Base-by-base conservation (phyloP, 2,113 vertebrate genomes). In the Protomyctophum bolini region DNA sequence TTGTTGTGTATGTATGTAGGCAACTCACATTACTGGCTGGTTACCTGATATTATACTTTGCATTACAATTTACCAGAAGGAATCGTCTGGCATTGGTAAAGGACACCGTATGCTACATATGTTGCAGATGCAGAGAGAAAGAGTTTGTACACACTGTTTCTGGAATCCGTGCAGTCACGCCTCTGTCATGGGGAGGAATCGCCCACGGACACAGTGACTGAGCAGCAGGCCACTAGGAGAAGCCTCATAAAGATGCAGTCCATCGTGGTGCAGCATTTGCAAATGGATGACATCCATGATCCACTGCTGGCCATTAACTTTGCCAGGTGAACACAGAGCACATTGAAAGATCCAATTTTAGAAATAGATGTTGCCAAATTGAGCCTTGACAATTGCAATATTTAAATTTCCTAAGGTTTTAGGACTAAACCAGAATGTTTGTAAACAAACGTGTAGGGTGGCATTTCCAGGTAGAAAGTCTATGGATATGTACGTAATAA, bases 221-320 rank as follows among this genome's bases (percentile, higher is more conserved):
- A 98, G 29, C 95, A 95, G 65, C 95, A 94, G 82, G 93, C 93
- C 51, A 93, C 96, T 1, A 94, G 93, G 75, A 93, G 93, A 84
- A 96, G 94, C 81, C 91, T 99, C 8, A 93, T 97, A 68, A 96
- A 94, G 91, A 97, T 98, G 95, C 97, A 98, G 70, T 96, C 96
- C 70, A 95, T 98, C 52, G 93, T 97, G n/a, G 93, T 94, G 4
- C 93, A 94, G 52, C 96, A 98, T 67, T 92, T 97, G 72, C 93
- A 97, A 66, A 90, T 96, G 47, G 94, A 97, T 2, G 95, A 97
- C 50, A 86, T 96, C 63, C 95, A 96, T 0, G 97, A 98, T 65
- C 97, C 98, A 0, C 85, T 99, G 62, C 70, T 98, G 80, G 98
- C 97, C 76, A 96, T 98, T 81, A 99, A 97, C 88, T 99, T 99